Base-by-base conservation (phyloP, 1,140 invertebrate genomes). In the Papilio dardanus region DNA sequence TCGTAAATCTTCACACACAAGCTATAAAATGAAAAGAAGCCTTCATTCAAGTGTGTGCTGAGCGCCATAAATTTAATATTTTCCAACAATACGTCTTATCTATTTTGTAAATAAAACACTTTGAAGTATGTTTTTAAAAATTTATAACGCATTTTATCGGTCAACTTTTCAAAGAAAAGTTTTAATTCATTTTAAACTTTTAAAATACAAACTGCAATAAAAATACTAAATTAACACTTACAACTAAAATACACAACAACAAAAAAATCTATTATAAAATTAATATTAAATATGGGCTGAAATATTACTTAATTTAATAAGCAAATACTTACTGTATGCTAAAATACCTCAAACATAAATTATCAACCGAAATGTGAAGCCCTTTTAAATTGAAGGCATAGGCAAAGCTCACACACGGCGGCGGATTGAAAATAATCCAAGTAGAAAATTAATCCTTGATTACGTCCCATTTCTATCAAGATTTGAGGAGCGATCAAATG, bases 371-470 rank as follows among this genome's bases (percentile, higher is more conserved):
- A 81, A 83, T 62, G 54, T 30, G 54, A 79, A 81, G 82, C 77
- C 79, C 83, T 82, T 86, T 88, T 83, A 88, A 87, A 89, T 88
- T 91, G 80, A 85, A 89, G 89, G 85, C 79, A 83, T 84, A 84
- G 88, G 86, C 83, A 85, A 88, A 87, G 84, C 86, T 81, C 85
- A 86, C 87, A 86, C 83, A 88, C 83, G 86, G 81, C 85, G 85
- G 84, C 83, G 88, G 83, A 93, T 93, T 93, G 90, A 92, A 93
- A 92, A 88, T 92, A 91, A 93, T 93, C 87, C 90, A 88, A 91
- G 90, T 89, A 92, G 90, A 93, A 93, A 93, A 92, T 93, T 90
- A 93, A 93, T 91, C 88, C 89, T 89, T 92, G 90, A 93, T 92
- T 92, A 92, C 90, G 85, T 83, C 81, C 88, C 83, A 81, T 84